phyloP scores from a whole-genome alignment of 1,140 invertebrate genomes.

The Lepeophtheirus salmonis region DNA sequence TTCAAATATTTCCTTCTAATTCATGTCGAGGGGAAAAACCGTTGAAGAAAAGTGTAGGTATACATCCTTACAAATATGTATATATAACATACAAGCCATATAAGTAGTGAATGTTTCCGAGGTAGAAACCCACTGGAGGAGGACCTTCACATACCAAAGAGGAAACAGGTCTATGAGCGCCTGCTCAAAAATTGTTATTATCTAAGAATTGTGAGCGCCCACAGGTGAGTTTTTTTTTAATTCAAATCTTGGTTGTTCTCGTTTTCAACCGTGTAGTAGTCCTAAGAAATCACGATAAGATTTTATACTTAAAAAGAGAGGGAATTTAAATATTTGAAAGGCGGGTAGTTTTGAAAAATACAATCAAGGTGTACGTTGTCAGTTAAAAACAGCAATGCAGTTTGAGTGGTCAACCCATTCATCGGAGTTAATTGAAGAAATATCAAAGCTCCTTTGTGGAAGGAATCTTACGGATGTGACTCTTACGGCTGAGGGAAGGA shows the following conservation, averaged over 20 bases:
- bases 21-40: background rate
- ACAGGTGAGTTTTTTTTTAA: background rate
- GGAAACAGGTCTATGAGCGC: background rate
- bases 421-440: background rate
- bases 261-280: background rate
- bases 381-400: conserved; percentile 1
- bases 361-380: background rate
- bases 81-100: background rate
- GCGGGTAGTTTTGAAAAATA: background rate
- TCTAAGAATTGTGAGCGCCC: background rate
- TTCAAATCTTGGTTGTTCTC: background rate
- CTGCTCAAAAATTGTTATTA: background rate
- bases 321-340: background rate
- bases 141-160: background rate
- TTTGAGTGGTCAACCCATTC: conserved; percentile 4
- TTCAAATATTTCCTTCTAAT: background rate
- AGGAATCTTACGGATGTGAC: conserved; percentile 6
- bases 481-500: conserved; percentile 5
- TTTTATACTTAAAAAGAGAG: background rate
- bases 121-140: no score
- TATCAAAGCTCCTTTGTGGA: background rate
- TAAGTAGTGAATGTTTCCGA: no score
- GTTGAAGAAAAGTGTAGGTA: background rate
- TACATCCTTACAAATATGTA: background rate
- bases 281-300: background rate